Conservation (phyloP, 2,797 vertebrate genomes). For the Vespertilio murinus region DNA sequence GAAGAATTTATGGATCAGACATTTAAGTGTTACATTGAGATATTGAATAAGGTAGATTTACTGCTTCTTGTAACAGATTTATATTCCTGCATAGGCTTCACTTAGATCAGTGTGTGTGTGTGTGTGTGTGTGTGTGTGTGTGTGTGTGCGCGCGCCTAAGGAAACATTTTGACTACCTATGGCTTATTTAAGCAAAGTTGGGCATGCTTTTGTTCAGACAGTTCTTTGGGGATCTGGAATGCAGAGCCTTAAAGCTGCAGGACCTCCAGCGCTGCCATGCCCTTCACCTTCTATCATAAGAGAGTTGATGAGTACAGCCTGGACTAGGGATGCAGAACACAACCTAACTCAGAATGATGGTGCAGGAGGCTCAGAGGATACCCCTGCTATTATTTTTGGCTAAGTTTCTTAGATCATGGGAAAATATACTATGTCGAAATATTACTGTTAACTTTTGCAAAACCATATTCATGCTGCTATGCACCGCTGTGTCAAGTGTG, state of each 20-base stretch:
- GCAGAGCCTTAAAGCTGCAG: neutral
- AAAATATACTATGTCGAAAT: neutral
- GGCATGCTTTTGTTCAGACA: neutral
- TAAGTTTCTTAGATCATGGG: neutral
- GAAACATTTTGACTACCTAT: neutral
- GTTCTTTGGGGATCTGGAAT: neutral
- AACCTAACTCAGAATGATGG: neutral
- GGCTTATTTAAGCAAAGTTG: neutral
- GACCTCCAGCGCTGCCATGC: accelerated
- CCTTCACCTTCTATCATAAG: neutral
- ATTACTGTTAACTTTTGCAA: neutral
- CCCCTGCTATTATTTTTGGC: neutral
- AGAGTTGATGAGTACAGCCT: neutral
- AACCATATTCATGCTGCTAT: accelerated
- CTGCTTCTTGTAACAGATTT: constrained; percentile 57
- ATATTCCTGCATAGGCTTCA: constrained; percentile 21
- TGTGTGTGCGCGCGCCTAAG: neutral
- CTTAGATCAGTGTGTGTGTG: constrained; percentile 19
- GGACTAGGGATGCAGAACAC: neutral
- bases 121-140: too few species aligned
- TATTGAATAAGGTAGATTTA: constrained; percentile 53
- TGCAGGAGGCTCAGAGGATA: neutral
- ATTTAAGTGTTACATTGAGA: constrained; percentile 54
- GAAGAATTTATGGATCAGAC: constrained; percentile 58
- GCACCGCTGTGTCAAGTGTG: neutral